phyloP scores from a whole-genome alignment of 2,113 vertebrate species.

The Leucoraja erinaceus region DNA sequence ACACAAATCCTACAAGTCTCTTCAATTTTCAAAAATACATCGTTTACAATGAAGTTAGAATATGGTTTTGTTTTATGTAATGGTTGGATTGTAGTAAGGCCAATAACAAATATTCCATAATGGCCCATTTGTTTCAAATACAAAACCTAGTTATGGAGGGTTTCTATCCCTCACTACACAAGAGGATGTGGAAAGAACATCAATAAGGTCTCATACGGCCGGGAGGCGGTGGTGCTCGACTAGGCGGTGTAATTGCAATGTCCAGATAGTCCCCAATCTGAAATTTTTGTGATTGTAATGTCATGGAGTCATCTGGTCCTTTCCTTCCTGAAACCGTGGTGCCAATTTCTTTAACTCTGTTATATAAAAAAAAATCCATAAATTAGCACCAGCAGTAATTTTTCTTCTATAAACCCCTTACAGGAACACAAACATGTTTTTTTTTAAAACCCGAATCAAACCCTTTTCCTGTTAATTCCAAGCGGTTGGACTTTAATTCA shows the following conservation, averaged over 20 bases:
- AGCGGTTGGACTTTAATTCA: not conserved
- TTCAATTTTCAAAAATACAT: slow-evolving; percentile 9
- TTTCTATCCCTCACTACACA: slow-evolving; percentile 37
- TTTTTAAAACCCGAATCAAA: not conserved
- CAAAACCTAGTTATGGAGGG: not conserved
- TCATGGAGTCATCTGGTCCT: slow-evolving; percentile 91
- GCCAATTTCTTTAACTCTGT: slow-evolving; percentile 90
- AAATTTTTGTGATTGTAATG: slow-evolving; percentile 92
- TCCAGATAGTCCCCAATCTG: slow-evolving; percentile 96
- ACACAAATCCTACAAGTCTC: not conserved
- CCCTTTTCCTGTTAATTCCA: not conserved
- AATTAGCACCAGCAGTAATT: not conserved
- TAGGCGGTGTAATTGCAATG: slow-evolving; percentile 91
- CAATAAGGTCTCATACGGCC: slow-evolving; percentile 88
- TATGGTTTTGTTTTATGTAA: not conserved
- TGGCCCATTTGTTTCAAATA: not conserved
- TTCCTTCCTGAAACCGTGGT: slow-evolving; percentile 89
- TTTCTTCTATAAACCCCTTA: not conserved
- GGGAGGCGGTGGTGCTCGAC: slow-evolving; percentile 76
- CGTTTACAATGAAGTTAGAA: slow-evolving; percentile 16
- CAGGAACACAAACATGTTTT: no score
- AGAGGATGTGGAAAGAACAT: slow-evolving; percentile 41
- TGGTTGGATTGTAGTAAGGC: not conserved
- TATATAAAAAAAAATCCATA: not conserved
- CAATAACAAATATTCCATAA: not conserved